Evolutionary conservation across 2,113 vertebrate species (phyloP).

Genomic region (Clarias magur): DNA sequence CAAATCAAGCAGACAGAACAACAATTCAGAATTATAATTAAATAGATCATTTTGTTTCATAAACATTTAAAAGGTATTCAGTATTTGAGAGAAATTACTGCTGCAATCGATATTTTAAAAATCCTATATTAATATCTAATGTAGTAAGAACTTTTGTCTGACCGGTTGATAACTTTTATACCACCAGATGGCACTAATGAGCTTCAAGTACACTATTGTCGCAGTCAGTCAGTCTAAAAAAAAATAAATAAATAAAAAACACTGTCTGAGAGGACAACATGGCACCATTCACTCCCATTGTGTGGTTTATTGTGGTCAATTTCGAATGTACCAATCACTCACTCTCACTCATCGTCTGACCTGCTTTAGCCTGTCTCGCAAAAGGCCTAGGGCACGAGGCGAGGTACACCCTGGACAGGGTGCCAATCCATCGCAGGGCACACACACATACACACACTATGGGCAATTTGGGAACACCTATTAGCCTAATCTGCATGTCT

Average conservation of each 20-base stretch:
- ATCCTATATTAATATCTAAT: neutral
- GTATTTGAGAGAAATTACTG: neutral
- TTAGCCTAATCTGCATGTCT: no score
- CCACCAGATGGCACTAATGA: neutral
- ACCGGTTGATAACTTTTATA: neutral
- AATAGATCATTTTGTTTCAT: neutral
- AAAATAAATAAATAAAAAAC: neutral
- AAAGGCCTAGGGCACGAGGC: no score
- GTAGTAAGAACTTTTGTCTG: neutral
- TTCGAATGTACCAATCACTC: no score
- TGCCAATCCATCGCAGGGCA: no score
- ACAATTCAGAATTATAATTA: constrained; percentile 6
- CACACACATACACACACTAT: no score
- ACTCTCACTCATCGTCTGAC: no score
- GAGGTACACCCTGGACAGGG: no score
- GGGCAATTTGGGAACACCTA: no score
- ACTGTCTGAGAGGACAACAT: neutral
- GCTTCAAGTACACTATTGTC: neutral
- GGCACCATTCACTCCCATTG: no score
- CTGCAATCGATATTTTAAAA: neutral
- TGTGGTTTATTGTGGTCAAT: no score
- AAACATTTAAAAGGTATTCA: neutral
- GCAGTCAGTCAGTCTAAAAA: neutral
- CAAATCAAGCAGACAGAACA: constrained; percentile 28
- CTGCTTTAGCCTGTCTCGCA: no score